These are phyloP conservation scores for Euthynnus affinis DNA, from an alignment of 2,797 vertebrate genomes.

Conservation along the genomic window DNA sequence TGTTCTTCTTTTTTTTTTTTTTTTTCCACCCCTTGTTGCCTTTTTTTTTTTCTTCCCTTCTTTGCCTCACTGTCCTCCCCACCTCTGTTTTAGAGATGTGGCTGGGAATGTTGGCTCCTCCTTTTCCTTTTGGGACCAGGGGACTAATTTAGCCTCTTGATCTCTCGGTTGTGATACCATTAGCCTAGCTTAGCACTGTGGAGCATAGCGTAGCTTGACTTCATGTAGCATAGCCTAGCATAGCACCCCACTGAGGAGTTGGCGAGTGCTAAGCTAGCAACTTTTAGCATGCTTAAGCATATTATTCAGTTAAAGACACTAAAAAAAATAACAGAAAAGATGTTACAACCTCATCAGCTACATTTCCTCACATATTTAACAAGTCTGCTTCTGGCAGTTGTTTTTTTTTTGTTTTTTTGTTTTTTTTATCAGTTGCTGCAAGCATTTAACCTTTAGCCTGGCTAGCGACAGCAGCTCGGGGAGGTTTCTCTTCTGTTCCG, in stretches of 20 bases:
- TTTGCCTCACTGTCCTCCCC: conserved; percentile 16
- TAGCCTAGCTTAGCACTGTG: conserved; percentile 14
- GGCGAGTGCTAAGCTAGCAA: neutral
- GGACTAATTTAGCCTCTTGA: conserved; percentile 54
- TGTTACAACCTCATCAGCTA: neutral
- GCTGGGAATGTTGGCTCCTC: conserved; percentile 19
- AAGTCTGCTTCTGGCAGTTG: too few species aligned
- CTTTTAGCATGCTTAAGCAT: too few species aligned
- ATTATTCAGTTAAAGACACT: neutral
- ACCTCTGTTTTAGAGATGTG: conserved; percentile 50
- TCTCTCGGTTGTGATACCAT: conserved; percentile 33
- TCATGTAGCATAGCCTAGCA: neutral
- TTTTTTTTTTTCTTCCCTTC: conserved; percentile 1
- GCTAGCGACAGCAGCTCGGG: conserved; percentile 52
- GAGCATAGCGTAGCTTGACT: too few species aligned
- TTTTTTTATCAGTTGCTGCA: conserved; percentile 18
- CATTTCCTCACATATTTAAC: neutral
- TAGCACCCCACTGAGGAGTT: neutral
- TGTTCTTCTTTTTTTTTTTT: too few species aligned
- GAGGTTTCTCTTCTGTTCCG: conserved; percentile 65
- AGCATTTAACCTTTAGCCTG: conserved; percentile 49
- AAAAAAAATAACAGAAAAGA: neutral
- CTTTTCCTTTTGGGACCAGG: conserved; percentile 7
- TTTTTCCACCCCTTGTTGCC: neutral
- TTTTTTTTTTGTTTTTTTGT: too few species aligned